These are phyloP conservation scores for Suncus etruscus DNA, from an alignment of 2,113 vertebrate genomes.

Conservation along the genomic window DNA sequence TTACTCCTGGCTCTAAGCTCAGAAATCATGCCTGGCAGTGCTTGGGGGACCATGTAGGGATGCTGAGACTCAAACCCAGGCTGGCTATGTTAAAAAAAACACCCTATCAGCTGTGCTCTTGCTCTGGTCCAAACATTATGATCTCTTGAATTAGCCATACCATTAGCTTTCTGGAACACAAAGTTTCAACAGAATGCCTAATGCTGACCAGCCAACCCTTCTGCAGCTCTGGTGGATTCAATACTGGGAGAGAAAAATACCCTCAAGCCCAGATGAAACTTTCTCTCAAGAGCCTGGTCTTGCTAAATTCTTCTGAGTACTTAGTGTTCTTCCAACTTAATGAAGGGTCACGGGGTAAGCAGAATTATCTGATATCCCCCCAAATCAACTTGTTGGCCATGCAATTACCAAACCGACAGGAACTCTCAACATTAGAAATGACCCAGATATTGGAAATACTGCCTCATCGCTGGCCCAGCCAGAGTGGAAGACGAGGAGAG, in stretches of 20 bases:
- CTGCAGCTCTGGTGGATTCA: conserved; percentile 31
- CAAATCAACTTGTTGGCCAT: conserved; percentile 36
- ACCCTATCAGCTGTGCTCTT: too few relatives aligned
- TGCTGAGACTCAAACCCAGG: too few relatives aligned
- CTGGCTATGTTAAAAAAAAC: too few relatives aligned
- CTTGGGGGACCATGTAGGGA: too few relatives aligned
- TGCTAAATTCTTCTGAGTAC: conserved; percentile 16
- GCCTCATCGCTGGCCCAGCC: neutral
- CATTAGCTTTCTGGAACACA: conserved; percentile 72
- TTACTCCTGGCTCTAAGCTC: too few relatives aligned
- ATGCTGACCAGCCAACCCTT: conserved; percentile 71
- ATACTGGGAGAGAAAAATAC: neutral
- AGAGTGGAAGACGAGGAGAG: conserved; percentile 12
- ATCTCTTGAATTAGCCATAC: conserved; percentile 63
- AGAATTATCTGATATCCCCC: conserved; percentile 52
- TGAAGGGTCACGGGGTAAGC: neutral
- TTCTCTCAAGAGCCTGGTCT: neutral
- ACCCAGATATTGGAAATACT: conserved; percentile 42
- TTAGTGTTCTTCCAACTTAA: conserved; percentile 63
- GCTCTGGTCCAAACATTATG: neutral
- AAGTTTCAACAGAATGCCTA: conserved; percentile 77
- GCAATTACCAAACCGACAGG: conserved; percentile 16
- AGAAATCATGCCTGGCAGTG: too few relatives aligned
- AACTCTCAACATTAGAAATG: conserved; percentile 3
- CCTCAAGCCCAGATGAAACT: neutral